Percentiles rank a stretch among this genome's conserved stretches.
Evolutionary conservation across 2,797 vertebrate genomes (phyloP).

Genomic region (Allobates femoralis): DNA sequence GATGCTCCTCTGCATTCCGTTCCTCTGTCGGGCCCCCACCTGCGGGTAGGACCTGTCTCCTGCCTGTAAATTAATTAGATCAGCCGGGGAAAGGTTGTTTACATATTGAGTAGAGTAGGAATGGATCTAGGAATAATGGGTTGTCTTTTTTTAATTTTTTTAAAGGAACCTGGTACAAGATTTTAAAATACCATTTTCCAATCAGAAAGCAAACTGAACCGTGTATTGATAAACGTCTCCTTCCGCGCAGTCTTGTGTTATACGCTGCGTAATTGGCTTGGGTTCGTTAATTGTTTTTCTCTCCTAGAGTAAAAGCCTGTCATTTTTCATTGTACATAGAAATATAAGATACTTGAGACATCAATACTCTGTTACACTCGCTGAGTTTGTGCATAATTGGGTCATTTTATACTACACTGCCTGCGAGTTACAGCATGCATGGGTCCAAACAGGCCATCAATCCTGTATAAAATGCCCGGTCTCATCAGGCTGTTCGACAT

Average conservation of each 20-base stretch:
- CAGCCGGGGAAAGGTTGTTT: conserved; percentile 4
- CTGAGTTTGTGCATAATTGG: conserved; percentile 10
- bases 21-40: background rate
- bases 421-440: background rate
- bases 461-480: background rate
- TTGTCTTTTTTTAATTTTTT: too few relatives aligned
- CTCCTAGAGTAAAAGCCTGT: background rate
- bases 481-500: conserved; percentile 7
- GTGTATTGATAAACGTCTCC: background rate
- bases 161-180: background rate
- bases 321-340: conserved; percentile 4
- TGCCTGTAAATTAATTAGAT: conserved; percentile 30
- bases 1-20: background rate
- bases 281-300: background rate
- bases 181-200: background rate
- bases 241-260: background rate
- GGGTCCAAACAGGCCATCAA: background rate
- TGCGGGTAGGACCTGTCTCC: background rate
- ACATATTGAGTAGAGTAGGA: background rate
- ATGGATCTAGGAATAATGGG: background rate
- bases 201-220: background rate
- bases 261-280: background rate
- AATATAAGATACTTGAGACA: conserved; percentile 11
- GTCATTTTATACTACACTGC: conserved; percentile 1
- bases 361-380: background rate